Evolutionary conservation across 2,113 vertebrate species (phyloP), one percentile per base, ranked within the genome.

Genomic region (Pungitius pungitius): DNA sequence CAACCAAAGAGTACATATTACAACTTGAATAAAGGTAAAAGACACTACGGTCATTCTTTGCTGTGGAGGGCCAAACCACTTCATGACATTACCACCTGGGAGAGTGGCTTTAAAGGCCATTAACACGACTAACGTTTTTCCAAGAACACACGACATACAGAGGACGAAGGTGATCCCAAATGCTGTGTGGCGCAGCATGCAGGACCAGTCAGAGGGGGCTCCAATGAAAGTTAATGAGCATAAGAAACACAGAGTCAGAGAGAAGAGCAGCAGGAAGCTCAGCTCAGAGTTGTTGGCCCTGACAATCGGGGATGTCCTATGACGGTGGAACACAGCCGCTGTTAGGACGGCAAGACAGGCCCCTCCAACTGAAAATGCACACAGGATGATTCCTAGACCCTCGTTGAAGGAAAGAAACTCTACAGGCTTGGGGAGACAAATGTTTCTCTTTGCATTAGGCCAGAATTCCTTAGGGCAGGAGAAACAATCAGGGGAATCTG

Each of bases 231-330:
- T 85, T 26, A 88, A 65, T n/a, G 87, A 84, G 56, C 89, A 90
- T 35, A 90, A 68, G 64, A 90, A 90, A 77, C 89, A 90, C 2
- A 90, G 67, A 59, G 83, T 71, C 61, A 90, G 61, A 4, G 87
- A 88, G 59, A 90, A 81, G 37, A 89, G 83, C 74, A 90, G 68
- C 47, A 92, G 64, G 64, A 92, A 92, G 60, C 90, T 92, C 63
- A 92, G 83, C 67, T 92, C 90, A 27, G 90, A 91, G 77, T 93
- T 93, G 63, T 92, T 93, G 70, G 91, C 92, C 40, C 64, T 87
- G 18, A 93, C 89, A 33, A 93, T 91, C 0, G 91, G 89, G 11
- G 91, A 87, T 1, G 75, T 59, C 27, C 80, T 90, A 75, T 93
- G 64, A 56, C 8, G 77, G 30, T 87, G 89, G 69, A 92, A 93